Evolutionary conservation across 2,797 vertebrate species (phyloP).

Genomic region (Apogon talboti): DNA sequence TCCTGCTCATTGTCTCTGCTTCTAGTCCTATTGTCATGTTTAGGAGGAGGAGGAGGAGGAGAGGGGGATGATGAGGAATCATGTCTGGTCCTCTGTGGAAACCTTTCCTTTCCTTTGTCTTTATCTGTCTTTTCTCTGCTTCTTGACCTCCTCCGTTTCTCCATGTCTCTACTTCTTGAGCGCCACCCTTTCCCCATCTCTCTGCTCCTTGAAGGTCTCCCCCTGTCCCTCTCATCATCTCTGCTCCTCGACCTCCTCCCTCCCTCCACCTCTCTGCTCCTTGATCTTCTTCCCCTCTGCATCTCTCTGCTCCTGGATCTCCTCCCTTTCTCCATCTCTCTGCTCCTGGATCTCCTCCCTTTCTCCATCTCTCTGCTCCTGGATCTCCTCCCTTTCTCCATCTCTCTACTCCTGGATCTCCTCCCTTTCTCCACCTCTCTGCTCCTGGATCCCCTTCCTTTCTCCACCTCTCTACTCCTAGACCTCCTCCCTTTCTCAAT

Average conservation of each 20-base stretch:
- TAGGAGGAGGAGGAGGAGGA: constrained; percentile 50
- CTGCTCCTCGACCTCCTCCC: not conserved
- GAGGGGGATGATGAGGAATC: constrained; percentile 5
- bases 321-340: no score
- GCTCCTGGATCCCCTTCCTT: constrained; percentile 13
- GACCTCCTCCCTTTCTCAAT: no score
- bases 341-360: no score
- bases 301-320: no score
- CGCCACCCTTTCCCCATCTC: constrained; percentile 2
- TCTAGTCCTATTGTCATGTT: constrained; percentile 51
- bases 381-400: no score
- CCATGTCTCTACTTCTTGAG: constrained; percentile 17
- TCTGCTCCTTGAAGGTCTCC: constrained; percentile 14
- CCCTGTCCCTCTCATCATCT: not conserved
- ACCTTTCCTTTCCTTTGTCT: not conserved
- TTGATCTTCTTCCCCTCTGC: no score
- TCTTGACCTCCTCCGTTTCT: constrained; percentile 1
- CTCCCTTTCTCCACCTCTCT: not conserved
- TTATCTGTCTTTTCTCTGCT: constrained; percentile 15
- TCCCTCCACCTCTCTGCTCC: no score
- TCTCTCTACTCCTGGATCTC: not conserved
- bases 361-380: no score
- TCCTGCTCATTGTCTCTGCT: constrained; percentile 48
- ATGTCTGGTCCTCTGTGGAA: not conserved
- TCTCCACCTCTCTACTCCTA: no score